phyloP scores from a whole-genome alignment of 2,888 invertebrate genomes.

The Clistopyga incitator region DNA sequence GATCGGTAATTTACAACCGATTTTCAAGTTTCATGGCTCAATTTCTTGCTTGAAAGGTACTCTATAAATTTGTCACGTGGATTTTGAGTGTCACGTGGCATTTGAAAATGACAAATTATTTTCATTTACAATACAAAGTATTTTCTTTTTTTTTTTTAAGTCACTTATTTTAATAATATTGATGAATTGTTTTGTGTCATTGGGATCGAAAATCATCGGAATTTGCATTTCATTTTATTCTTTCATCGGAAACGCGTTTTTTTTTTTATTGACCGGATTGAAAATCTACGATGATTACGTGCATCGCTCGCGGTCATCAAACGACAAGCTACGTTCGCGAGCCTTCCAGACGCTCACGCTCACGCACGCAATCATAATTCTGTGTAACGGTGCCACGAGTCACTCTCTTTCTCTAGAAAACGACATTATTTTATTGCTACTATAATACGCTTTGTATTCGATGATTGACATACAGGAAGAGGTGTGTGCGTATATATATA shows the following conservation, averaged over 20 bases:
- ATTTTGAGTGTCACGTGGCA: no score
- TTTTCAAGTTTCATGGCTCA: no score
- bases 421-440: background rate
- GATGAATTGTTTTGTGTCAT: no score
- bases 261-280: background rate
- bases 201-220: background rate
- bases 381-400: background rate
- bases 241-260: background rate
- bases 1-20: no score
- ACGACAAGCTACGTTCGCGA: slow-evolving; percentile 3
- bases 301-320: slow-evolving; percentile 5
- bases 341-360: background rate
- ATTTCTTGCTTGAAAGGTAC: no score
- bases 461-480: background rate
- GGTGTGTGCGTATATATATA: background rate
- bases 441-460: background rate
- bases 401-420: background rate
- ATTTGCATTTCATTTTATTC: background rate
- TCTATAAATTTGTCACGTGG: no score
- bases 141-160: no score
- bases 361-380: background rate
- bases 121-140: no score
- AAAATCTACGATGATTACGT: background rate
- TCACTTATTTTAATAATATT: no score
- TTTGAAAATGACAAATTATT: no score